phyloP scores from a whole-genome alignment of 2,888 invertebrate species.

The Sceliomorpha sp. region DNA sequence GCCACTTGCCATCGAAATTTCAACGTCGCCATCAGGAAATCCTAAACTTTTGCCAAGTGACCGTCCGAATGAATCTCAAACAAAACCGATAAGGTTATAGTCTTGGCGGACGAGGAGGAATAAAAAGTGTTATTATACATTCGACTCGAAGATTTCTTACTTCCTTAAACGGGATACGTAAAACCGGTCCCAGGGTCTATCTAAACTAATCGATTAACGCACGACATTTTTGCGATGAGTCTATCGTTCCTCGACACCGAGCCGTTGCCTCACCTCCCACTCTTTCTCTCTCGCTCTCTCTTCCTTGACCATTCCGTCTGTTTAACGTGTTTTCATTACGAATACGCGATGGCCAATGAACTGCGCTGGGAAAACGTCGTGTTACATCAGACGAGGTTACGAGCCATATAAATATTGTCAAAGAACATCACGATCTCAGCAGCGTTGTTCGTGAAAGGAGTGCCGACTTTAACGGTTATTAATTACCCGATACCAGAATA shows the following conservation, averaged over 20 bases:
- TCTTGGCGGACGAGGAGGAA: background rate
- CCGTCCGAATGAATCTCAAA: too few species aligned
- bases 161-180: constrained; percentile 27
- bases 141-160: constrained; percentile 29
- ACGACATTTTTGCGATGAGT: constrained; percentile 45
- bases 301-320: constrained; percentile 14
- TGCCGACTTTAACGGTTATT: constrained; percentile 72
- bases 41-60: too few species aligned
- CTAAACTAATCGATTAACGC: constrained; percentile 50
- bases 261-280: constrained; percentile 14
- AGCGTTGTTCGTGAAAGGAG: constrained; percentile 52
- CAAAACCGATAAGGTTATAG: too few species aligned
- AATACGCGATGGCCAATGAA: constrained; percentile 9
- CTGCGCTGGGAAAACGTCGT: constrained; percentile 41
- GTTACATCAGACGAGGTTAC: constrained; percentile 29
- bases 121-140: constrained; percentile 21
- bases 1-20: too few species aligned
- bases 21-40: too few species aligned
- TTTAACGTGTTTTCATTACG: constrained; percentile 23
- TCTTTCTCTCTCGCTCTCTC: constrained; percentile 23
- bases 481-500: constrained; percentile 73
- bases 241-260: constrained; percentile 58
- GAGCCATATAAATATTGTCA: constrained; percentile 47
- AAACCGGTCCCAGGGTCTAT: constrained; percentile 33
- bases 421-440: constrained; percentile 39